These are phyloP conservation scores for Globicephala melas DNA, from an alignment of 2,113 vertebrate species.

Conservation along the genomic window DNA sequence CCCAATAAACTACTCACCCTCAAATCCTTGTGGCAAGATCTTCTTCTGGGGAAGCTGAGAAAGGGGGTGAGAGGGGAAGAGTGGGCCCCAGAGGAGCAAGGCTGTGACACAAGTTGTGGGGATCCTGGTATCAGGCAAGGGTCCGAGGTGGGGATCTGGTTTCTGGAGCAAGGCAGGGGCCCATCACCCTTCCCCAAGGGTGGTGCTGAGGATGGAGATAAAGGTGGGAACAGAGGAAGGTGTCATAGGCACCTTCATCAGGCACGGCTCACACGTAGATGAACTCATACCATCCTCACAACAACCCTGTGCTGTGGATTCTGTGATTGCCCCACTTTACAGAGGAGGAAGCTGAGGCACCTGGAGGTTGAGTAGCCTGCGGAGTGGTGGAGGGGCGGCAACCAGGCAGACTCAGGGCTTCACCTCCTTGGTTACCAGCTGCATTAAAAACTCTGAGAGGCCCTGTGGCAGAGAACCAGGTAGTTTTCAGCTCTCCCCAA, in stretches of 20 bases:
- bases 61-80: too few relatives aligned
- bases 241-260: background rate
- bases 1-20: background rate
- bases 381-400: too few relatives aligned
- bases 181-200: fast-evolving
- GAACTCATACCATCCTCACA: background rate
- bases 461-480: background rate
- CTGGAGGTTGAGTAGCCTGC: background rate
- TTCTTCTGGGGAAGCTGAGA: background rate
- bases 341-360: background rate
- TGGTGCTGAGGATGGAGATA: background rate
- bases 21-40: background rate
- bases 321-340: background rate
- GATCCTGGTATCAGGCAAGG: background rate
- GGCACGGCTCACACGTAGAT: fast-evolving
- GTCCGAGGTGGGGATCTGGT: background rate
- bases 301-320: background rate
- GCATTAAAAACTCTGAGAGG: background rate
- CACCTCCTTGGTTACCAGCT: background rate
- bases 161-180: background rate
- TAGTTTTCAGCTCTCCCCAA: background rate
- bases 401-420: background rate
- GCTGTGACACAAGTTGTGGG: background rate
- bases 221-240: background rate
- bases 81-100: background rate